phyloP scores from a whole-genome alignment of 2,797 vertebrate species.

The Myotis pilosus region DNA sequence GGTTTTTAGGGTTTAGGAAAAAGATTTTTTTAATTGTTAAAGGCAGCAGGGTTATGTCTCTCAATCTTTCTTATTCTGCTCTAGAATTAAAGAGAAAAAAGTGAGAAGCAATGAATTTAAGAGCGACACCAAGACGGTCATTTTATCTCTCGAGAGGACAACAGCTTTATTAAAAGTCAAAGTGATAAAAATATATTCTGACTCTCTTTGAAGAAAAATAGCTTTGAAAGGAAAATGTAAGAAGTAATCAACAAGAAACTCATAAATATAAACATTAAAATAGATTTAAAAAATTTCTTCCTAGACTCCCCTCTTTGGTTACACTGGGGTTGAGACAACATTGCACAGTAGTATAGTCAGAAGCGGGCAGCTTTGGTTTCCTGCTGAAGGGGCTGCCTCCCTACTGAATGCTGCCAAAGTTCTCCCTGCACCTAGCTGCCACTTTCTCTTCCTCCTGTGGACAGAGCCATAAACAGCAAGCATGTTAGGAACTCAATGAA shows the following conservation, averaged over 20 bases:
- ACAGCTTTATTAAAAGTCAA: constrained; percentile 26
- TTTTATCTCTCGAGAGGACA: neutral
- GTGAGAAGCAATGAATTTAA: neutral
- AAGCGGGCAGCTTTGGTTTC: neutral
- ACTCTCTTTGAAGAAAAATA: neutral
- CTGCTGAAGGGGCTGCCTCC: too few relatives aligned
- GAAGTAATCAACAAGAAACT: neutral
- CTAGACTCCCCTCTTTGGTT: neutral
- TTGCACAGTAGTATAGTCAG: neutral
- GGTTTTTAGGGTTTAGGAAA: constrained; percentile 3
- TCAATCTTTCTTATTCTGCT: neutral
- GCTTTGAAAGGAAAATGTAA: neutral
- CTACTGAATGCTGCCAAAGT: too few relatives aligned
- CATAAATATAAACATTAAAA: neutral
- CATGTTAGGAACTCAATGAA: neutral
- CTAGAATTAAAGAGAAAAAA: constrained; percentile 21
- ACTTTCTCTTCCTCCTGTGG: neutral
- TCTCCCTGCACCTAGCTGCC: neutral
- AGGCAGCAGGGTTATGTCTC: neutral
- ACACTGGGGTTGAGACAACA: neutral
- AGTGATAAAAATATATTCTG: constrained; percentile 9
- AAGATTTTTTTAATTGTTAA: neutral
- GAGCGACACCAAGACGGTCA: neutral
- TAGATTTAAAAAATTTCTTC: neutral
- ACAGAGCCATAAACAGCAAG: neutral